phyloP scores from a whole-genome alignment of 2,888 invertebrate species.

The Ceraclea dissimilis region DNA sequence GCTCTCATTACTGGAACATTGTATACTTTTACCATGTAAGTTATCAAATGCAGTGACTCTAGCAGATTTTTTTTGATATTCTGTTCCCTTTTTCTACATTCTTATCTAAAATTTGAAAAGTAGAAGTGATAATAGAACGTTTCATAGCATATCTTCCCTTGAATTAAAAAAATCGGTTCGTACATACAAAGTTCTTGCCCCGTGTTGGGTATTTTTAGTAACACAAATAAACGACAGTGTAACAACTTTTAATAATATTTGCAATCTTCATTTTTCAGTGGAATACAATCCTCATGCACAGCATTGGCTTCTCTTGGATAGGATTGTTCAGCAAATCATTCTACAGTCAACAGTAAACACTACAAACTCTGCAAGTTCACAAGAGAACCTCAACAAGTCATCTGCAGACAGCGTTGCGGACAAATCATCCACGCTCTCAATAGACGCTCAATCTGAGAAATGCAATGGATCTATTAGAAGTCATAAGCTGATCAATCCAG shows the following conservation, averaged over 20 bases:
- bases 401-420: too few species aligned
- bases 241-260: too few species aligned
- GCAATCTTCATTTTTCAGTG: conserved; percentile 44
- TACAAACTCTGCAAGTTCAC: conserved; percentile 35
- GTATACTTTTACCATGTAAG: conserved; percentile 74
- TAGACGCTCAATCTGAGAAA: conserved; percentile 31
- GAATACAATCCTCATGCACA: conserved; percentile 83
- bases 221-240: too few species aligned
- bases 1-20: conserved; percentile 81
- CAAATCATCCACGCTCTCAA: conserved; percentile 24
- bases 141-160: conserved; percentile 8
- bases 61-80: too few species aligned
- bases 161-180: not conserved
- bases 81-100: too few species aligned
- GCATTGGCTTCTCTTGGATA: conserved; percentile 90
- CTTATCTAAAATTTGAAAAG: too few species aligned
- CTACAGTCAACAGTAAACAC: conserved; percentile 56
- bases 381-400: conserved; percentile 33
- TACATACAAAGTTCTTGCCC: too few species aligned
- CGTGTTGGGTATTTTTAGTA: too few species aligned
- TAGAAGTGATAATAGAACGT: too few species aligned
- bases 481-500: conserved; percentile 58
- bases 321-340: conserved; percentile 89
- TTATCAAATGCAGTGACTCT: too few species aligned
- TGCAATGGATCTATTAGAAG: conserved; percentile 29